Evolutionary conservation across 2,113 vertebrate species (phyloP).

Genomic region (Phoenicopterus ruber): DNA sequence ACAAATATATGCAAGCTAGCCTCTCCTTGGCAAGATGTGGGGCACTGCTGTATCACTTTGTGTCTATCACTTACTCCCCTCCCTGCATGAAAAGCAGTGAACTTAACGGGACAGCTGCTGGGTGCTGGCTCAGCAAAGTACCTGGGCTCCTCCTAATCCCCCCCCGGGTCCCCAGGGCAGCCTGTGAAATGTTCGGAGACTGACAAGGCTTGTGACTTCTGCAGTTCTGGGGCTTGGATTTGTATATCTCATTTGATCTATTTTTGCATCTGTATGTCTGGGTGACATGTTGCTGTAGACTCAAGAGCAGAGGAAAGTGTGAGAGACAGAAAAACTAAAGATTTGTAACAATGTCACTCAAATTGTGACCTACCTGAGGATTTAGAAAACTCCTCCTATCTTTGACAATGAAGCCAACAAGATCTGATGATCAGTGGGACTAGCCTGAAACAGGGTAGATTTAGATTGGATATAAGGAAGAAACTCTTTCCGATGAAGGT

Average conservation of each 20-base stretch:
- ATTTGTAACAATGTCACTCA: neutral
- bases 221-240: neutral
- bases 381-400: neutral
- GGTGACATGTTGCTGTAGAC: neutral
- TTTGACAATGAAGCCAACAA: neutral
- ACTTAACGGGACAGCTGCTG: neutral
- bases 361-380: neutral
- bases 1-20: neutral
- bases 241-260: neutral
- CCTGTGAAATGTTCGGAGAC: neutral
- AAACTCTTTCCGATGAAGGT: neutral
- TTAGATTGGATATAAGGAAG: neutral
- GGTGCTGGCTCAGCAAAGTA: neutral
- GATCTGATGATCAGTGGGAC: neutral
- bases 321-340: neutral
- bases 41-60: neutral
- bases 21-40: neutral
- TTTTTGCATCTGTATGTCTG: neutral
- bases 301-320: neutral
- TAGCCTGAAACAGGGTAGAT: neutral
- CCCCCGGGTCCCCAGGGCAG: neutral
- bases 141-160: neutral
- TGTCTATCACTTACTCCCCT: neutral
- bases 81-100: neutral
- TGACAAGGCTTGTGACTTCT: neutral